Conservation (phyloP, 2,888 invertebrate species). For the Apantesis nais region DNA sequence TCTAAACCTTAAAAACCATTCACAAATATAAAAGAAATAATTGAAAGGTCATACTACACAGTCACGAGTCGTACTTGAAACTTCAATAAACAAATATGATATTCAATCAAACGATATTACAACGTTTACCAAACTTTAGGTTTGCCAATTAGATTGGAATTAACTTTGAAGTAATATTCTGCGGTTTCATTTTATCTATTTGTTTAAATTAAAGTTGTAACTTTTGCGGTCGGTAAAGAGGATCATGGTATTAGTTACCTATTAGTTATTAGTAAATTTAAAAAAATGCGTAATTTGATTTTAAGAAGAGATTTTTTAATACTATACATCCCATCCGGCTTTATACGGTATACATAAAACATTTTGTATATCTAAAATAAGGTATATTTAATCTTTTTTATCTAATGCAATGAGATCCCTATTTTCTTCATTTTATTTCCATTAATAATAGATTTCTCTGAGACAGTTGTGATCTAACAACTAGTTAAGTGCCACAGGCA, state of each 20-base stretch:
- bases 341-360: too few relatives aligned
- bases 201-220: not conserved
- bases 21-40: not conserved
- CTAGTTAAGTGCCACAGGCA: too few relatives aligned
- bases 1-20: not conserved
- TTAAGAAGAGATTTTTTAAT: not conserved
- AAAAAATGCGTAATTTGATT: not conserved
- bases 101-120: conserved; percentile 9
- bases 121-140: not conserved
- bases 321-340: not conserved
- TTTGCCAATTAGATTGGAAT: conserved; percentile 6
- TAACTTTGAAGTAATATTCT: conserved; percentile 6
- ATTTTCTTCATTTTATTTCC: too few relatives aligned
- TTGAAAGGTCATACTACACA: conserved; percentile 16
- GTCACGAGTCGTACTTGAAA: not conserved
- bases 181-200: conserved; percentile 1
- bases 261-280: not conserved
- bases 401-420: too few relatives aligned
- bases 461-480: too few relatives aligned
- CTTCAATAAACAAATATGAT: not conserved
- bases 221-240: not conserved
- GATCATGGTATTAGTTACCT: not conserved
- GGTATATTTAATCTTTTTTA: too few relatives aligned
- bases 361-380: too few relatives aligned
- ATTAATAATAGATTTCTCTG: too few relatives aligned